These are phyloP conservation scores for Paratilapia polleni DNA, from an alignment of 2,113 vertebrate species.

Conservation along the genomic window DNA sequence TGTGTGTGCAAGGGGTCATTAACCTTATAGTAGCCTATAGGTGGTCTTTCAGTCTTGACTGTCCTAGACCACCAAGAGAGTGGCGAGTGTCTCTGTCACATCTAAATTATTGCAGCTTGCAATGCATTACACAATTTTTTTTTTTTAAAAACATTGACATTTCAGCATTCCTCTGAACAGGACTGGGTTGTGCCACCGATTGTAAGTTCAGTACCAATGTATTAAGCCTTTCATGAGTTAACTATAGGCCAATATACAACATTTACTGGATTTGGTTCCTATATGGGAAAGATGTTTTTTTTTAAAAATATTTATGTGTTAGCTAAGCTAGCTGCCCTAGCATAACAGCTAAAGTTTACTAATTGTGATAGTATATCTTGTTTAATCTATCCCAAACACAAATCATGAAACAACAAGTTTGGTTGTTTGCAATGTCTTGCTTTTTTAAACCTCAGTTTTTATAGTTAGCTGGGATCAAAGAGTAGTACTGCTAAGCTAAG, in stretches of 20 bases:
- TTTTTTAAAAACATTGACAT: neutral
- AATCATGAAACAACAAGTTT: neutral
- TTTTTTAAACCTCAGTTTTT: neutral
- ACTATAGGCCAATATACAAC: neutral
- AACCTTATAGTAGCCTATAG: slow-evolving; percentile 54
- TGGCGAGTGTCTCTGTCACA: neutral
- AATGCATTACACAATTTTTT: neutral
- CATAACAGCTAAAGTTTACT: too few species aligned
- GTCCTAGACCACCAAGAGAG: slow-evolving; percentile 65
- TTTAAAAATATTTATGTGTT: neutral
- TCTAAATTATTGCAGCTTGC: neutral
- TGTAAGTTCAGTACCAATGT: neutral
- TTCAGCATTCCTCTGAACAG: neutral
- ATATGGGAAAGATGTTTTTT: too few species aligned
- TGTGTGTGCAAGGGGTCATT: slow-evolving; percentile 34
- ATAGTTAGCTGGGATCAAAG: neutral
- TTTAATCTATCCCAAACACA: neutral
- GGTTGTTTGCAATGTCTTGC: neutral
- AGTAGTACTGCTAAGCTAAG: neutral
- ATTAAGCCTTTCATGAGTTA: neutral
- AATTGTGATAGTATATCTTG: neutral
- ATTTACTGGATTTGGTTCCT: neutral
- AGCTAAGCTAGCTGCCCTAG: neutral
- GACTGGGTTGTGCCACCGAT: neutral
- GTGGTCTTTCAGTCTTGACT: slow-evolving; percentile 45